Base-by-base conservation (phyloP, 2,113 vertebrate genomes). In the Chrysemys picta region DNA sequence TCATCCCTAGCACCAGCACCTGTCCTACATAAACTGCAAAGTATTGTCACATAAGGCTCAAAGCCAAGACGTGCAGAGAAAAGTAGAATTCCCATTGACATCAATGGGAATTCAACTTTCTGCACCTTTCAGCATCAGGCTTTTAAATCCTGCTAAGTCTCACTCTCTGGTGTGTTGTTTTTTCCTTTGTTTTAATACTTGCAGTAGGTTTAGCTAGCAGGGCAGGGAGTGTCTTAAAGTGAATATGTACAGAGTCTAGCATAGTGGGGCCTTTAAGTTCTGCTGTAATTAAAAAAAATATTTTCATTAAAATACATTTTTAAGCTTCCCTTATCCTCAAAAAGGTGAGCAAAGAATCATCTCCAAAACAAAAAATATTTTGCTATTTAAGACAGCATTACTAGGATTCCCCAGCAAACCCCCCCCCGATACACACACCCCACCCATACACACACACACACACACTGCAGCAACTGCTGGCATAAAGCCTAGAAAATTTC, bases 391-490 rank as follows among this genome's bases (percentile, higher is more conserved):
- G 65, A 42, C 50, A 91, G 80, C 47, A 7, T 57, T 57, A 49
- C 6, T 2, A 10, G 76, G 75, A 65, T 65, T 82, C n/a, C 83
- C 88, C 80, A 0, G 0, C 42, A 42, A 21, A 31, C 29, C 1
- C 3, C n/a, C 22, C 2, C 45, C 45, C 45, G 5, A 42, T 42
- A 42, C 42, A 42, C 42, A 42, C 42, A 42, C 21, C 1, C 3
- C n/a, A 17, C 2, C 45, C 45, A 6, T 45, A 45, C 45, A 45
- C 12, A 14, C 50, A 14, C 8, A 19, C 54, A 27, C 56, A 25
- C 56, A 57, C 56, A 27, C 56, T 27, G 11, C 57, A 50, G 35
- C 35, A 29, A 80, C 45, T 87, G 22, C 3, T 3, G n/a, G 52
- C 4, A 2, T 87, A 89, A 91, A 9, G 5, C 12, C 85, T 88